These are phyloP conservation scores for Danaus plexippus DNA, from an alignment of 1,140 invertebrate genomes.

Conservation along the genomic window DNA sequence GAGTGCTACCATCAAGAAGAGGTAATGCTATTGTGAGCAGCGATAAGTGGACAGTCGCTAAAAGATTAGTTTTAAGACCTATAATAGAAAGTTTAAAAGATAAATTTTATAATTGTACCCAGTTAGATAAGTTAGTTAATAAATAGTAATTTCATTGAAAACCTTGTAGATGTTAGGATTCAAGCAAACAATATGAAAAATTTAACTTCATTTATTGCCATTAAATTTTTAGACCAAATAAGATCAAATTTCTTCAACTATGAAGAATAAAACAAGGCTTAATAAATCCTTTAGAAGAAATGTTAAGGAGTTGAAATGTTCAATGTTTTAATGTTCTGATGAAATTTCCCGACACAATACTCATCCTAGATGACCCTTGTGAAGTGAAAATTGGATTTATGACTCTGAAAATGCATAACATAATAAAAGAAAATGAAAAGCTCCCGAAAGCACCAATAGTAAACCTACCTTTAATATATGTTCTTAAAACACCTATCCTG, in stretches of 20 bases:
- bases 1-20: slow-evolving; percentile 24
- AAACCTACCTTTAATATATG: no score
- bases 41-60: slow-evolving; percentile 29
- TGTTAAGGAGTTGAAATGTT: no score
- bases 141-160: slow-evolving; percentile 10
- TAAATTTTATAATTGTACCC: slow-evolving; percentile 16
- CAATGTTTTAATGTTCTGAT: no score
- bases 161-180: slow-evolving; percentile 13
- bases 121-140: slow-evolving; percentile 16
- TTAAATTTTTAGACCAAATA: no score
- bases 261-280: slow-evolving; percentile 13
- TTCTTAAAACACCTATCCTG: no score
- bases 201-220: slow-evolving; percentile 8
- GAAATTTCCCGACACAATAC: no score
- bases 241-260: slow-evolving; percentile 14
- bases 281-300: no score
- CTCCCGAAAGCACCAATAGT: no score
- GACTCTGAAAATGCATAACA: no score
- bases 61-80: slow-evolving; percentile 25
- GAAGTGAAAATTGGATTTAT: no score
- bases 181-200: slow-evolving; percentile 22
- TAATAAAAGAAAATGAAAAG: no score
- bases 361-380: no score
- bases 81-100: slow-evolving; percentile 17
- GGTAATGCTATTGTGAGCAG: slow-evolving; percentile 19